Evolutionary conservation across 2,888 invertebrate genomes (phyloP).

Genomic region (Meiosimyza platycephala): DNA sequence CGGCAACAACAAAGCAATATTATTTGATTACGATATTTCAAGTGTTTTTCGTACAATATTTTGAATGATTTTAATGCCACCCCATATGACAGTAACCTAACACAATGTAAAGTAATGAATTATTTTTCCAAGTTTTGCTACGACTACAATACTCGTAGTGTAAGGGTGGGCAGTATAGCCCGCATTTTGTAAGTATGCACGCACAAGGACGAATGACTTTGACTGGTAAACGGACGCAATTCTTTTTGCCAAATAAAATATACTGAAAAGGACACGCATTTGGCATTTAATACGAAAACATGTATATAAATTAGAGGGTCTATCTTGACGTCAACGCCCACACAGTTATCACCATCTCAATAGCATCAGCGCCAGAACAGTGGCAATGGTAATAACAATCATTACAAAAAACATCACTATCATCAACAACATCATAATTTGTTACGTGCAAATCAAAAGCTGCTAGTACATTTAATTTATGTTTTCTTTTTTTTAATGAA

Average conservation of each 20-base stretch:
- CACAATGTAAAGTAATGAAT: no score
- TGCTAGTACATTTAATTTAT: no score
- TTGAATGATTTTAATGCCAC: not conserved
- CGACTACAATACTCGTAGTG: no score
- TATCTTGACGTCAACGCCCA: conserved; percentile 24
- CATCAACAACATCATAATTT: conserved; percentile 5
- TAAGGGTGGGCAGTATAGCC: no score
- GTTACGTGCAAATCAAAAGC: conserved; percentile 12
- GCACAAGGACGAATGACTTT: not conserved
- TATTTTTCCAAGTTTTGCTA: no score
- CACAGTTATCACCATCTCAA: conserved; percentile 24
- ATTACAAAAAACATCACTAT: not conserved
- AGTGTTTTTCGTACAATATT: not conserved
- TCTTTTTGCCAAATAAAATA: not conserved
- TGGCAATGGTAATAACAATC: no score
- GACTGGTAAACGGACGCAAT: conserved; percentile 2
- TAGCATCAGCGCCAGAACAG: not conserved
- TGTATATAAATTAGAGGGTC: conserved; percentile 6
- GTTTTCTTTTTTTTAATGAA: no score
- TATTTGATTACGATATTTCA: conserved; percentile 7
- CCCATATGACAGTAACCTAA: not conserved
- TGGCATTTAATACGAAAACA: not conserved
- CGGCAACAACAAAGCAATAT: not conserved
- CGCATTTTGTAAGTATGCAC: no score
- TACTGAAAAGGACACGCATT: not conserved